phyloP scores from a whole-genome alignment of 2,888 invertebrate genomes.

The Rhimphoctona megacephalus region DNA sequence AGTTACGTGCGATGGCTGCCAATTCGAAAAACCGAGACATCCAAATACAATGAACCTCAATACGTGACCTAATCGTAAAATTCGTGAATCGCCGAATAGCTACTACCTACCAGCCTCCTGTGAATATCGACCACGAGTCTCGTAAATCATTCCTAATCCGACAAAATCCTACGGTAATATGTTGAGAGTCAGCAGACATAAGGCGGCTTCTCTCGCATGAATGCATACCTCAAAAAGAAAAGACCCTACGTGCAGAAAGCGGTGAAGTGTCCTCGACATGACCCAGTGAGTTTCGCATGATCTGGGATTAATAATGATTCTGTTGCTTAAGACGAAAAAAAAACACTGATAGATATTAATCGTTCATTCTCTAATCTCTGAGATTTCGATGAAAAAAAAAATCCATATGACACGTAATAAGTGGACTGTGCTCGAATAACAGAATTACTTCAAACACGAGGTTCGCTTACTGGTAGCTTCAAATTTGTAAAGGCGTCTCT shows the following conservation, averaged over 20 bases:
- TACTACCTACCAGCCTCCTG: constrained; percentile 48
- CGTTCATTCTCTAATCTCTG: not conserved
- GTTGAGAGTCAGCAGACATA: constrained; percentile 72
- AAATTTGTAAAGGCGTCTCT: constrained; percentile 39
- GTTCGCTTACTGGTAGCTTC: constrained; percentile 5
- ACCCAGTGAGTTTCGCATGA: constrained; percentile 47
- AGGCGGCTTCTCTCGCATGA: constrained; percentile 49
- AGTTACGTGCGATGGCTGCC: constrained; percentile 69
- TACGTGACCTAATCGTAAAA: constrained; percentile 74
- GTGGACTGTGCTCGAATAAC: not conserved
- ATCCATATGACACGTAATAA: constrained; percentile 32
- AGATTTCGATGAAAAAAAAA: constrained; percentile 18
- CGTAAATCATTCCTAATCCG: constrained; percentile 78
- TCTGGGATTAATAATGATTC: constrained; percentile 47
- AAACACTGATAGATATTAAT: constrained; percentile 44
- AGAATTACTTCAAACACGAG: constrained; percentile 4
- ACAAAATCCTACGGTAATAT: constrained; percentile 76
- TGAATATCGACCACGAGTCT: constrained; percentile 45
- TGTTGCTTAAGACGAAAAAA: constrained; percentile 29
- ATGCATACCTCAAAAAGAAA: constrained; percentile 22
- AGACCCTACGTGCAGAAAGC: constrained; percentile 23
- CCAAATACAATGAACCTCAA: constrained; percentile 43
- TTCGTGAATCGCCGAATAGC: constrained; percentile 65
- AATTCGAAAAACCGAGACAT: constrained; percentile 21
- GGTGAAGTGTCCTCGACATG: constrained; percentile 43